A percentile compares a stretch with the other conserved stretches of the same genome.
Conservation (phyloP, 2,888 invertebrate genomes). For the Spilarctia lutea region DNA sequence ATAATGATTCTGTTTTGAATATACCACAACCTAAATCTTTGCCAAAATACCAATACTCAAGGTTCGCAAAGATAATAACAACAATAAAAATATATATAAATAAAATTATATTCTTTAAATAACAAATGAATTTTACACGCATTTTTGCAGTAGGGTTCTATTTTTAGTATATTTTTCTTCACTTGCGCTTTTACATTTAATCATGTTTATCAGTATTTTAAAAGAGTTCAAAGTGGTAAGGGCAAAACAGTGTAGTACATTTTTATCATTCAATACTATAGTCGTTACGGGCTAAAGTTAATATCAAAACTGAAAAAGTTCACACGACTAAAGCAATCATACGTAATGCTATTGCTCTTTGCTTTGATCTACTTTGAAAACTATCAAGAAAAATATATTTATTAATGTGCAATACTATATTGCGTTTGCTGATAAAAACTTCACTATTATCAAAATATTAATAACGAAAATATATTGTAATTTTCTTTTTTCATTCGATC, state of each 20-base stretch:
- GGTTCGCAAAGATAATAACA: not conserved
- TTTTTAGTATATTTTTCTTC: not conserved
- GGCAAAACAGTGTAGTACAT: not conserved
- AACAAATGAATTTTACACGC: not conserved
- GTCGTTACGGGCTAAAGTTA: too few species aligned
- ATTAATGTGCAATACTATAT: not conserved
- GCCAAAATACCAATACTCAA: not conserved
- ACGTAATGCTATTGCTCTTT: too few species aligned
- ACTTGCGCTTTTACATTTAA: not conserved
- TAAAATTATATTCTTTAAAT: not conserved
- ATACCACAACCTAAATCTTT: constrained; percentile 33
- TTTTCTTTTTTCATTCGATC: constrained; percentile 56
- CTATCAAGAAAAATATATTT: not conserved
- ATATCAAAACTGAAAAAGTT: too few species aligned
- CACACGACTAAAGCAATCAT: not conserved
- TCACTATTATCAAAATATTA: not conserved
- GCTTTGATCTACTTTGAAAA: not conserved
- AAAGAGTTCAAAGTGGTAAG: not conserved
- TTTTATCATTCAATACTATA: too few species aligned
- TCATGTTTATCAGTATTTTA: not conserved
- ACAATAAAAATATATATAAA: too few species aligned
- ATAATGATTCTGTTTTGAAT: constrained; percentile 43
- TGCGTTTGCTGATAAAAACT: not conserved
- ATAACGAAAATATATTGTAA: not conserved
- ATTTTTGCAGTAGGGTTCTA: not conserved